Conservation (phyloP, 37 sponge, comb jelly and placozoan genomes). For the Agelas oroides region DNA sequence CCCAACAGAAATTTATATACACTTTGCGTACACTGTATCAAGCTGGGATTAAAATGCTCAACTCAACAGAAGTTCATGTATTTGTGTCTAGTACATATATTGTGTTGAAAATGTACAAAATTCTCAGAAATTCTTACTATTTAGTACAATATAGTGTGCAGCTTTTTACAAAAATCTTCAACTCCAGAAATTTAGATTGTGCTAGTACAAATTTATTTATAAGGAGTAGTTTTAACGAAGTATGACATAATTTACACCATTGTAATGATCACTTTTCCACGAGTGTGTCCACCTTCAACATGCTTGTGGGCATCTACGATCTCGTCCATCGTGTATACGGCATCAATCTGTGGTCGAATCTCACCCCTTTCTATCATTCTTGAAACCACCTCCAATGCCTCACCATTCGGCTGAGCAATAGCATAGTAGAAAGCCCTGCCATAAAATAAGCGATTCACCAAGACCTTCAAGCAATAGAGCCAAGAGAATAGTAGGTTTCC, state of each 20-base stretch:
- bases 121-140: too few species aligned
- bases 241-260: slow-evolving; percentile 6
- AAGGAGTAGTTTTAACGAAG: too few species aligned
- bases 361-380: slow-evolving; percentile 73
- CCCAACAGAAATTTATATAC: too few species aligned
- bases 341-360: slow-evolving; percentile 60
- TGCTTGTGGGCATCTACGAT: slow-evolving; percentile 75
- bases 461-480: slow-evolving; percentile 62
- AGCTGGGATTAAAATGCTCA: too few species aligned
- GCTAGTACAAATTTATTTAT: too few species aligned
- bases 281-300: slow-evolving; percentile 68
- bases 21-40: too few species aligned
- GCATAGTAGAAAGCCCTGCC: slow-evolving; percentile 72
- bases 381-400: slow-evolving; percentile 41
- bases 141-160: too few species aligned
- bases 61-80: too few species aligned
- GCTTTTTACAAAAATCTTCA: too few species aligned
- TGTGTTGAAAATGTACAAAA: too few species aligned
- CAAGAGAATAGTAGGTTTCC: slow-evolving; percentile 48
- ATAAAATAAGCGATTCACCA: slow-evolving; percentile 36
- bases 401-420: slow-evolving; percentile 37
- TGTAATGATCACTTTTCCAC: slow-evolving; percentile 77
- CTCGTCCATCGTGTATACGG: slow-evolving; percentile 67
- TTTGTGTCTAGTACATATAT: too few species aligned
- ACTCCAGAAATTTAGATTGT: too few species aligned